A percentile compares a stretch with the other conserved stretches of the same genome.
These are phyloP conservation scores for Drosophila anomalata DNA, from an alignment of 2,888 invertebrate species.

Conservation along the genomic window DNA sequence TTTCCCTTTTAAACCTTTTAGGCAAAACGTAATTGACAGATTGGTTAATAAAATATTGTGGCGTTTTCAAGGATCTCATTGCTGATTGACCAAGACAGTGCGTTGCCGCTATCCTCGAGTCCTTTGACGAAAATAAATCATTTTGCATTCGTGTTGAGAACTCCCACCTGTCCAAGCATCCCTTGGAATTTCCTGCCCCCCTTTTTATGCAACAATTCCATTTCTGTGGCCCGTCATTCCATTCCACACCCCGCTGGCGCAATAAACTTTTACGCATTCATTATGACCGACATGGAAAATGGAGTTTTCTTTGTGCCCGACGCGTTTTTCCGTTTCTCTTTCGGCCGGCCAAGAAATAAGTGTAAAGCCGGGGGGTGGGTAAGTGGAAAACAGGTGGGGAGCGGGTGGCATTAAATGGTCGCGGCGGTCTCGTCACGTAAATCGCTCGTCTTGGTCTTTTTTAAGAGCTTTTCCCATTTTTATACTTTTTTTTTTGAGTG, in stretches of 20 bases:
- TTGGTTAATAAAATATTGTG: slow-evolving; percentile 4
- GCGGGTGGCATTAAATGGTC: slow-evolving; percentile 65
- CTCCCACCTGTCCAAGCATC: slow-evolving; percentile 35
- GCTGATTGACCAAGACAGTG: slow-evolving; percentile 40
- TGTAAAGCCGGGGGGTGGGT: slow-evolving; percentile 7
- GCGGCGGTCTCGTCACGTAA: slow-evolving; percentile 71
- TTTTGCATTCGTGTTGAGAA: slow-evolving; percentile 12
- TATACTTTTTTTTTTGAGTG: too few relatives aligned
- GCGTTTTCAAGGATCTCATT: slow-evolving; percentile 1
- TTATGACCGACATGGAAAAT: slow-evolving; percentile 73
- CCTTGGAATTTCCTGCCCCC: slow-evolving; percentile 6
- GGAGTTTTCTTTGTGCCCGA: slow-evolving; percentile 69
- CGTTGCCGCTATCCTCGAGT: slow-evolving; percentile 19
- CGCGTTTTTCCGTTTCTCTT: slow-evolving; percentile 58
- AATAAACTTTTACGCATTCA: slow-evolving; percentile 79
- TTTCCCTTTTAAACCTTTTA: not conserved
- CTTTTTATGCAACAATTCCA: slow-evolving; percentile 1
- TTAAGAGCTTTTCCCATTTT: too few relatives aligned
- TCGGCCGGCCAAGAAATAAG: slow-evolving; percentile 12
- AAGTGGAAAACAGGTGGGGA: not conserved
- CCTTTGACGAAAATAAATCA: slow-evolving; percentile 40
- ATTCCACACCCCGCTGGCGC: slow-evolving; percentile 30
- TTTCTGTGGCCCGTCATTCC: slow-evolving; percentile 4
- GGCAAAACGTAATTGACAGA: not conserved
- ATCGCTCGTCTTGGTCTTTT: slow-evolving; percentile 47